These are phyloP conservation scores for Chelonia mydas DNA, from an alignment of 2,797 vertebrate species.

Conservation along the genomic window DNA sequence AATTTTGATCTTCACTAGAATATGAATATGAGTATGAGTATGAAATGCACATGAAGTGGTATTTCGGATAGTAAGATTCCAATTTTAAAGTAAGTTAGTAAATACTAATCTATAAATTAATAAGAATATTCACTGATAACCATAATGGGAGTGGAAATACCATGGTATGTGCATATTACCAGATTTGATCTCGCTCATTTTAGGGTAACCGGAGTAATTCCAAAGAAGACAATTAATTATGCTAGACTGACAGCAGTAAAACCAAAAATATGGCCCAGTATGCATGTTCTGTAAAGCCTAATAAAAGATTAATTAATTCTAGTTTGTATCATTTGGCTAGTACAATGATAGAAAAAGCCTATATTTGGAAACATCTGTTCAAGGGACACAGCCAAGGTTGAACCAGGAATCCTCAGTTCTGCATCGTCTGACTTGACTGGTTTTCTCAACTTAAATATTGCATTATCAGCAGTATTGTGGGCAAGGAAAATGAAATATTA, in stretches of 20 bases:
- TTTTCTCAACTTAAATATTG: background rate
- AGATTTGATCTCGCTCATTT: background rate
- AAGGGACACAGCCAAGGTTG: background rate
- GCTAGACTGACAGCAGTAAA: background rate
- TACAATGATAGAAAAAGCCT: background rate
- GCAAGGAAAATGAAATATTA: background rate
- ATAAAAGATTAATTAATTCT: background rate
- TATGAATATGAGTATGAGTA: constrained; percentile 41
- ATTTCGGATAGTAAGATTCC: background rate
- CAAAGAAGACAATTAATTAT: background rate
- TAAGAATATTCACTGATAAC: background rate
- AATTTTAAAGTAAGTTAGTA: background rate
- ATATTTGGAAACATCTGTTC: background rate
- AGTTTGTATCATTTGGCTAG: background rate
- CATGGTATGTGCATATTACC: constrained; percentile 7
- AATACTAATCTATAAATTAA: background rate
- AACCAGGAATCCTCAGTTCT: constrained; percentile 3
- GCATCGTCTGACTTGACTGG: background rate
- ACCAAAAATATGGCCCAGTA: background rate
- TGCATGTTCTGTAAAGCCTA: background rate
- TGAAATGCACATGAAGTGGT: too few species aligned
- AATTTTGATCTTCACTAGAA: constrained; percentile 46
- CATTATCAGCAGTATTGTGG: background rate
- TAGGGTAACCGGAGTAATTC: constrained; percentile 3
- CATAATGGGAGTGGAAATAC: too few species aligned